Evolutionary conservation across 2,888 invertebrate species (phyloP).

Genomic region (Eurytoma californica): DNA sequence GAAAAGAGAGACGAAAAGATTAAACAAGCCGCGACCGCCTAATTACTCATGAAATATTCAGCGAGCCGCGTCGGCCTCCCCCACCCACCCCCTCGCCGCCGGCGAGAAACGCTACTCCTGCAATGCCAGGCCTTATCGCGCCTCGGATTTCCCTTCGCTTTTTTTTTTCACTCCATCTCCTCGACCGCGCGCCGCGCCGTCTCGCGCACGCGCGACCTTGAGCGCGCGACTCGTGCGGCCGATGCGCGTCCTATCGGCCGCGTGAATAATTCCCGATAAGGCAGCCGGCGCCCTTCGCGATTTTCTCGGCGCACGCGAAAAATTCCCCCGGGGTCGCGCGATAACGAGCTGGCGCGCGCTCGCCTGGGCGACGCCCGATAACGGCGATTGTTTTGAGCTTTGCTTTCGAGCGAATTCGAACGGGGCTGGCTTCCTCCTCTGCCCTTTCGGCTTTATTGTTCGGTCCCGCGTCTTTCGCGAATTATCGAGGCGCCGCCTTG

Average conservation of each 20-base stretch:
- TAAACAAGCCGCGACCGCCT: not conserved
- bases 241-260: not conserved
- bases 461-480: not conserved
- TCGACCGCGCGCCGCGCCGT: too few relatives aligned
- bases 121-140: slow-evolving; percentile 1
- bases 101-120: not conserved
- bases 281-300: not conserved
- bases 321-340: not conserved
- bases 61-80: not conserved
- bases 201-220: slow-evolving; percentile 1
- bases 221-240: not conserved
- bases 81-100: too few relatives aligned
- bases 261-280: slow-evolving; percentile 11
- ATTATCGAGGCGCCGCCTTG: not conserved
- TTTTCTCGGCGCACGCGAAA: not conserved
- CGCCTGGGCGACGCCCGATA: slow-evolving; percentile 13
- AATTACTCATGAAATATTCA: not conserved
- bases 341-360: not conserved
- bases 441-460: not conserved
- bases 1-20: not conserved
- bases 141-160: slow-evolving; percentile 11
- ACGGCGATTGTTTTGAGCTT: slow-evolving; percentile 13
- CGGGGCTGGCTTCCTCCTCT: not conserved
- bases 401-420: not conserved
- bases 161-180: not conserved